Conservation (phyloP, 23 tunicate genomes). For the Halocynthia aurantium region DNA sequence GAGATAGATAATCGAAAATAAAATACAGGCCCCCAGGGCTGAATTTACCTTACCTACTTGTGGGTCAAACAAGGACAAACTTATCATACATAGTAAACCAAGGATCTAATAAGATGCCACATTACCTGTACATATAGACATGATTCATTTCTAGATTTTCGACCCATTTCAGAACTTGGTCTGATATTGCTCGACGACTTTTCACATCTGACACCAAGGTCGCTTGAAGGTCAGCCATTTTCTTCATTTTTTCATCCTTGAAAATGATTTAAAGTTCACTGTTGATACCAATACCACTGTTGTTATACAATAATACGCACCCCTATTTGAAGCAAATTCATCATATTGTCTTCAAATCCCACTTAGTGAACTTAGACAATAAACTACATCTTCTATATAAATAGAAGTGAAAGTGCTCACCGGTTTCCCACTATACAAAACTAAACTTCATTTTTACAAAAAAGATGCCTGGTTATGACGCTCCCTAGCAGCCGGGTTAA, state of each 20-base stretch:
- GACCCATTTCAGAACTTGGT: conserved; percentile 20
- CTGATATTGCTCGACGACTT: neutral
- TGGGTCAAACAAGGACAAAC: too few relatives aligned
- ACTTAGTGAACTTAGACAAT: neutral
- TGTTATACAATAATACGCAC: neutral
- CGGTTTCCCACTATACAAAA: too few relatives aligned
- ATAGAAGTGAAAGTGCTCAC: too few relatives aligned
- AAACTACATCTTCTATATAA: too few relatives aligned
- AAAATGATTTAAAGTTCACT: neutral
- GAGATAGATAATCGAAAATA: neutral
- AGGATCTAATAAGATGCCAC: neutral
- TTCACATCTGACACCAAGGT: conserved; percentile 2
- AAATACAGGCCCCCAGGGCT: neutral
- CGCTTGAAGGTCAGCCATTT: conserved; percentile 23
- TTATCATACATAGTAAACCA: neutral
- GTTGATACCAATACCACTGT: neutral
- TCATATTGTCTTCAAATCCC: neutral
- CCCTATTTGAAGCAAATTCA: neutral
- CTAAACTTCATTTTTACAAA: too few relatives aligned
- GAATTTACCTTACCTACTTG: too few relatives aligned
- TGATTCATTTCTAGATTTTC: conserved; percentile 9
- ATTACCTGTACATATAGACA: conserved; percentile 16
- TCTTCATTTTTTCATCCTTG: conserved; percentile 21
- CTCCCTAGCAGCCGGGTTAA: too few relatives aligned
- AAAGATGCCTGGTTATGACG: too few relatives aligned